phyloP scores from a whole-genome alignment of 2,797 vertebrate species.

The Cyprinella venusta region DNA sequence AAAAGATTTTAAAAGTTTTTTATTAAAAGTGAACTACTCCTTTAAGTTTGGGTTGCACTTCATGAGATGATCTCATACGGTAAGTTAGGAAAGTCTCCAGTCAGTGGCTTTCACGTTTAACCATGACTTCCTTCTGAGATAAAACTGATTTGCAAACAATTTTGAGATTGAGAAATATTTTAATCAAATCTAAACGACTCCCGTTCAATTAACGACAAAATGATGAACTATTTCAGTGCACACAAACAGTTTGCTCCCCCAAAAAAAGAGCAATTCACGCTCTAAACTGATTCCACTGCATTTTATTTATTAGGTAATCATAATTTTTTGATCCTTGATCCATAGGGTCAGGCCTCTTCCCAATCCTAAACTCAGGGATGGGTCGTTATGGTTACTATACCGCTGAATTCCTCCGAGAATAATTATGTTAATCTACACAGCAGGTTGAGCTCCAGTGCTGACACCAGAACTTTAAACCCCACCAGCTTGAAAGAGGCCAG shows the following conservation, averaged over 20 bases:
- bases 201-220: constrained; percentile 14
- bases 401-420: constrained; percentile 67
- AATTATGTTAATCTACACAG: constrained; percentile 75
- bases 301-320: constrained; percentile 62
- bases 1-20: no score
- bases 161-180: not conserved
- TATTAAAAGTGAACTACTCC: no score
- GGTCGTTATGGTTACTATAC: constrained; percentile 73
- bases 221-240: constrained; percentile 4
- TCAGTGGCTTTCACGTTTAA: not conserved
- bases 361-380: constrained; percentile 54
- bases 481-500: constrained; percentile 71
- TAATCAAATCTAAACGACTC: not conserved
- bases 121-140: not conserved
- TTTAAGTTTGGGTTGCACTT: constrained; percentile 7
- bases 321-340: constrained; percentile 56
- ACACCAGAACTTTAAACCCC: constrained; percentile 74
- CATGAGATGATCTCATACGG: constrained; percentile 9
- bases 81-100: constrained; percentile 44
- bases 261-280: constrained; percentile 30
- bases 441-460: constrained; percentile 60
- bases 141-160: not conserved
- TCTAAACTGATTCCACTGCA: constrained; percentile 29
- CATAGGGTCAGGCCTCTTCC: constrained; percentile 49
- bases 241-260: constrained; percentile 44